Evolutionary conservation across 53 echinoderm and acorn worm species (phyloP).

Genomic region (Henricia sp.): DNA sequence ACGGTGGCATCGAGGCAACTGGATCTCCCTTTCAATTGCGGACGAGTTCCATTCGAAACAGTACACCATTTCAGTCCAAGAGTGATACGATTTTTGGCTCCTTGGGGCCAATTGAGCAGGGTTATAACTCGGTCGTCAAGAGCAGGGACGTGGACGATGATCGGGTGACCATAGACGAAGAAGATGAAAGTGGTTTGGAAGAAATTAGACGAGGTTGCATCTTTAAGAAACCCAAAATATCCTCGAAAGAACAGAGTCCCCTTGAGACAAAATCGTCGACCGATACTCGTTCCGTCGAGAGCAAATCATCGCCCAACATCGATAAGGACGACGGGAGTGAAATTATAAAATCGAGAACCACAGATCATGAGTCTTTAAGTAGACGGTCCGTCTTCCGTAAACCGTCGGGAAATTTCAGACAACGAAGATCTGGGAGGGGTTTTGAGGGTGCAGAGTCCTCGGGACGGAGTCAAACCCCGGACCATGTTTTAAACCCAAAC

Average conservation of each 20-base stretch:
- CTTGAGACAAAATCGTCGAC: background rate
- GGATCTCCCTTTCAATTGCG: conserved; percentile 29
- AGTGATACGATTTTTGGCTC: conserved; percentile 74
- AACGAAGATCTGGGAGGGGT: background rate
- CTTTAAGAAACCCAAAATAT: conserved; percentile 67
- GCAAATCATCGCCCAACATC: background rate
- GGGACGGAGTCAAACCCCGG: conserved; percentile 45
- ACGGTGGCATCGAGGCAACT: no score
- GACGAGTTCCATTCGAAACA: conserved; percentile 38
- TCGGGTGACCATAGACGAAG: conserved; percentile 18
- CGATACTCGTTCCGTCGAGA: background rate
- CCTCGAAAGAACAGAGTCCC: background rate
- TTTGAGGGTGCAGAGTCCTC: background rate
- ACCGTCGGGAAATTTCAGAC: conserved; percentile 1
- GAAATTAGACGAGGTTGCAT: conserved; percentile 38
- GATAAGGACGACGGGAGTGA: no score
- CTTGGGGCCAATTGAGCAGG: conserved; percentile 68
- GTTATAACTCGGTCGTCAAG: conserved; percentile 55
- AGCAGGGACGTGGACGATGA: conserved; percentile 22
- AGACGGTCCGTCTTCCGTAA: background rate
- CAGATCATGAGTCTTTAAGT: background rate
- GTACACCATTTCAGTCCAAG: conserved; percentile 55
- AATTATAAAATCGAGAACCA: no score
- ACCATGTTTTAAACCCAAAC: conserved; percentile 69
- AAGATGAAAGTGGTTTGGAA: conserved; percentile 31